Percentiles rank a stretch among this genome's conserved stretches.
These are phyloP conservation scores for Oplegnathus fasciatus DNA, from an alignment of 2,113 vertebrate genomes.

Conservation along the genomic window DNA sequence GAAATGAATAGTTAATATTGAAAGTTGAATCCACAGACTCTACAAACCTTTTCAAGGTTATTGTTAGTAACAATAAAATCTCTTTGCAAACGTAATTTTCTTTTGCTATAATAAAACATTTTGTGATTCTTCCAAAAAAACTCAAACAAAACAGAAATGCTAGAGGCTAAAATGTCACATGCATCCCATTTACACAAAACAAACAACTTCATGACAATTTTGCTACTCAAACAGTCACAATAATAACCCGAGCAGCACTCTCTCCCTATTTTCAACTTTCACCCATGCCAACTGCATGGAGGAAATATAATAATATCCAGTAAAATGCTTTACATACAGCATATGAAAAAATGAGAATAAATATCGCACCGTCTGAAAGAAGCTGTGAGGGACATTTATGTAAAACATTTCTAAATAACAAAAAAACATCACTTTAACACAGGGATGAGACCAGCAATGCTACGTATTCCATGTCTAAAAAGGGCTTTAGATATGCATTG, in stretches of 20 bases:
- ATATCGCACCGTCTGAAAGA: neutral
- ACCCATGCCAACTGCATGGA: neutral
- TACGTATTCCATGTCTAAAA: neutral
- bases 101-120: neutral
- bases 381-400: neutral
- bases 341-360: neutral
- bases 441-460: neutral
- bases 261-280: neutral
- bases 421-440: neutral
- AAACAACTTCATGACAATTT: neutral
- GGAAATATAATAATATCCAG: neutral
- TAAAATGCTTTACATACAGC: neutral
- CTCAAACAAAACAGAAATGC: neutral
- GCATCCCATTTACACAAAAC: neutral
- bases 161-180: neutral
- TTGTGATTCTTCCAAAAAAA: neutral
- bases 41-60: slow-evolving; percentile 8
- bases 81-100: slow-evolving; percentile 19
- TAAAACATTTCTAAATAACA: neutral
- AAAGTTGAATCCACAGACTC: neutral
- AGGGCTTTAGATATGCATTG: neutral
- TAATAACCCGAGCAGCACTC: neutral
- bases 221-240: neutral
- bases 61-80: slow-evolving; percentile 24
- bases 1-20: slow-evolving; percentile 27